Evolutionary conservation across 2,888 invertebrate species (phyloP).

Genomic region (Blera fallax): DNA sequence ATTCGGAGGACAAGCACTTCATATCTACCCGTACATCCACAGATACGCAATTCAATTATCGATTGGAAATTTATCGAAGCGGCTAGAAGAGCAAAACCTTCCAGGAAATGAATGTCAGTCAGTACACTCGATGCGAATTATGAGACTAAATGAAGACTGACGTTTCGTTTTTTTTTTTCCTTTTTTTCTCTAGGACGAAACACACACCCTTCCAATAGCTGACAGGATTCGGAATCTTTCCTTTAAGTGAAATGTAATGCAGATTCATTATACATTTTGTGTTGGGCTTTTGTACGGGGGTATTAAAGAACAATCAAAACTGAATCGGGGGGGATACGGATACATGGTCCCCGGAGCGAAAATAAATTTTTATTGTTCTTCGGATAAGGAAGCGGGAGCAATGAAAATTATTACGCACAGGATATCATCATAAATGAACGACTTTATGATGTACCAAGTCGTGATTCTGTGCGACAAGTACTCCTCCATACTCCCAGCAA

Average conservation of each 20-base stretch:
- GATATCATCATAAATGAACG: slow-evolving; percentile 29
- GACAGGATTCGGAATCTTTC: background rate
- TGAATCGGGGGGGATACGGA: background rate
- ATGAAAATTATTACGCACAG: slow-evolving; percentile 33
- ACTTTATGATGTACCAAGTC: slow-evolving; percentile 6
- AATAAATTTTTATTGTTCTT: slow-evolving; percentile 2
- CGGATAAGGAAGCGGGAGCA: background rate
- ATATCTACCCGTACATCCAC: background rate
- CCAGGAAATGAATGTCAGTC: background rate
- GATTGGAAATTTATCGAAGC: background rate
- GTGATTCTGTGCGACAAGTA: slow-evolving; percentile 18
- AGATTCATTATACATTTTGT: background rate
- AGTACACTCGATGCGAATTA: background rate
- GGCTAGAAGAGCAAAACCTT: background rate
- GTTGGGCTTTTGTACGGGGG: background rate
- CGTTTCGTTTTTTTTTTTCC: no score
- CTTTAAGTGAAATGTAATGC: background rate
- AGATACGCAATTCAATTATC: background rate
- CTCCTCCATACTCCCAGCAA: background rate
- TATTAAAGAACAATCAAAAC: background rate
- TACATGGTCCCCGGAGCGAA: background rate
- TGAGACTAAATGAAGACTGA: background rate
- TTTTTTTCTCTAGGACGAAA: no score
- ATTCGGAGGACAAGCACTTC: background rate
- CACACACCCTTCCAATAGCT: no score